A percentile compares a stretch with the other conserved stretches of the same genome.
phyloP scores from a whole-genome alignment of 2,113 vertebrate genomes.

The Lepus americanus region DNA sequence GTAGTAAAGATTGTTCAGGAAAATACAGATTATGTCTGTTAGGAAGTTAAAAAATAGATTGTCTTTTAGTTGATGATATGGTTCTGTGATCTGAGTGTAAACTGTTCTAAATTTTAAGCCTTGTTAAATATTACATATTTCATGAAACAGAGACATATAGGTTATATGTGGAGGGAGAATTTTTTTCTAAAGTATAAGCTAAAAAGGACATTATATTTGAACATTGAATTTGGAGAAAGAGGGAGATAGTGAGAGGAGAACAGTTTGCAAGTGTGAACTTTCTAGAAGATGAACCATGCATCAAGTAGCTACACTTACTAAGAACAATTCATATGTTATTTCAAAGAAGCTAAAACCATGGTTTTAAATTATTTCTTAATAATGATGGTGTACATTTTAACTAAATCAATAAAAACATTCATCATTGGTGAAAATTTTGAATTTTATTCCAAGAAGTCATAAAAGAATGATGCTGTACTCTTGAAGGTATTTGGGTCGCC shows the following conservation, averaged over 20 bases:
- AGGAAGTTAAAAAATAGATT: not conserved
- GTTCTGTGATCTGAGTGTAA: not conserved
- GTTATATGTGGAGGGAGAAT: not conserved
- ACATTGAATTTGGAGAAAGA: not conserved
- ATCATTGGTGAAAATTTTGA: not conserved
- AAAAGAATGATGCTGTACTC: not conserved
- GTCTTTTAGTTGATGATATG: not conserved
- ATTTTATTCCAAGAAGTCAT: not conserved
- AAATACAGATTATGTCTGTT: not conserved
- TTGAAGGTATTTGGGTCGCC: not conserved
- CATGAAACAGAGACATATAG: not conserved
- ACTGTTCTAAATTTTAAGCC: not conserved
- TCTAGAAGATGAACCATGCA: not conserved
- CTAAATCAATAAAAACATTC: not conserved
- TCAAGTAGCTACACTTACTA: not conserved
- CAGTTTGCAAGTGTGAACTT: not conserved
- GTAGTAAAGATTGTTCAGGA: not conserved
- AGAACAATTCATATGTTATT: not conserved
- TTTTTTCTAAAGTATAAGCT: not conserved
- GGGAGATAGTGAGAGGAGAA: not conserved
- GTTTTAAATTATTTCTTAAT: constrained; percentile 1
- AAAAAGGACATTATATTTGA: not conserved
- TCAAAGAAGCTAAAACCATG: not conserved
- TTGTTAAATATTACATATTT: not conserved
- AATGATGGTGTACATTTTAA: not conserved